Conservation (phyloP, 1,140 invertebrate species). For the Drosophila murphyi region DNA sequence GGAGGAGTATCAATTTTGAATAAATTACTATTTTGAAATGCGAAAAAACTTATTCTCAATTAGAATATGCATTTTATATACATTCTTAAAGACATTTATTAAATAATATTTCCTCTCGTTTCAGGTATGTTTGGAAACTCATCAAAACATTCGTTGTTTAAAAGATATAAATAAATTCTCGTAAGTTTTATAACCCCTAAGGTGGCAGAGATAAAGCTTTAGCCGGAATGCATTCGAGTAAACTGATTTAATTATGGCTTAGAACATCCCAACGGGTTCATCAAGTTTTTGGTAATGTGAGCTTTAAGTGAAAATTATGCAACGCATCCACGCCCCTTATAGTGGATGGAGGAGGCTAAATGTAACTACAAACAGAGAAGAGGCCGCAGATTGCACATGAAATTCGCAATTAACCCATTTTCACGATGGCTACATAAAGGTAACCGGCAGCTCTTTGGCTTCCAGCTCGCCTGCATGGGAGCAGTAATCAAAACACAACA, state of each 20-base stretch:
- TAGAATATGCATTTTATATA: not conserved
- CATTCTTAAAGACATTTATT: not conserved
- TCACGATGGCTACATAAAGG: slow-evolving; percentile 62
- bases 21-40: too few relatives aligned
- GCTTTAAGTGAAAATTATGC: slow-evolving; percentile 7
- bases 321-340: not conserved
- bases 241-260: slow-evolving; percentile 15
- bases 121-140: slow-evolving; percentile 9
- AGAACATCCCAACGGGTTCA: not conserved
- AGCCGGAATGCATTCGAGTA: not conserved
- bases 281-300: slow-evolving; percentile 5
- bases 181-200: slow-evolving; percentile 5
- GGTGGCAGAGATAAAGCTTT: not conserved
- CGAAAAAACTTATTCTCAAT: too few relatives aligned
- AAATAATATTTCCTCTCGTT: slow-evolving; percentile 4
- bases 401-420: slow-evolving; percentile 82
- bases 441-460: slow-evolving; percentile 34
- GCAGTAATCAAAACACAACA: slow-evolving; percentile 4
- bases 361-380: not conserved
- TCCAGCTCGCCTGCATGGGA: not conserved
- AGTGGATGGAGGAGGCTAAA: too few relatives aligned
- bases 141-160: not conserved
- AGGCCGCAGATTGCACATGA: slow-evolving; percentile 59
- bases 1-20: too few relatives aligned
- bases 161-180: not conserved